These are phyloP conservation scores for Lycorma delicatula DNA, from an alignment of 1,140 invertebrate species.

Conservation along the genomic window DNA sequence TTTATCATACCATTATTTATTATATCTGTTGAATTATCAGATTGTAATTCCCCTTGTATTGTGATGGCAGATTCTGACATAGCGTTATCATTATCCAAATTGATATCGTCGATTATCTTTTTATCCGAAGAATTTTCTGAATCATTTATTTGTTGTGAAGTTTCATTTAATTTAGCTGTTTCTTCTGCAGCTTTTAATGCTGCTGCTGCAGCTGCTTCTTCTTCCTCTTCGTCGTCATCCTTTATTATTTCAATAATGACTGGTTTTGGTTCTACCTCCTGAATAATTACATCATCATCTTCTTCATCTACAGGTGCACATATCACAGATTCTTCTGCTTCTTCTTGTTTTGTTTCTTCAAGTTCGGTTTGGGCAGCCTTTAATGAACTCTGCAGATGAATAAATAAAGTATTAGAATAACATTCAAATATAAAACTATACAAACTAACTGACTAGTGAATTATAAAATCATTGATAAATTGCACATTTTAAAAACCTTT, in stretches of 20 bases:
- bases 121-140: slow-evolving; percentile 8
- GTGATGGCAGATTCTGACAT: too few species aligned
- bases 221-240: slow-evolving; percentile 38
- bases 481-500: too few species aligned
- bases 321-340: slow-evolving; percentile 9
- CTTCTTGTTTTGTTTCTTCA: slow-evolving; percentile 16
- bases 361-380: too few species aligned
- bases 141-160: slow-evolving; percentile 2
- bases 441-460: too few species aligned
- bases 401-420: not conserved
- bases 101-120: too few species aligned
- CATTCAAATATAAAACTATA: not conserved
- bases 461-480: too few species aligned
- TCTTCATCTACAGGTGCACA: slow-evolving; percentile 12
- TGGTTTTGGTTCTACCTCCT: not conserved
- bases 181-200: slow-evolving; percentile 28
- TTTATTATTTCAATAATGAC: slow-evolving; percentile 21
- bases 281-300: slow-evolving; percentile 9
- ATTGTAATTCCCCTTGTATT: too few species aligned
- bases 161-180: slow-evolving; percentile 16
- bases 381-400: slow-evolving; percentile 5
- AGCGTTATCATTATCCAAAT: too few species aligned
- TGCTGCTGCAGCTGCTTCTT: slow-evolving; percentile 29
- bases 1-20: too few species aligned
- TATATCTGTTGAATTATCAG: too few species aligned